Conservation (phyloP, 2,113 vertebrate species). For the Sorex araneus region DNA sequence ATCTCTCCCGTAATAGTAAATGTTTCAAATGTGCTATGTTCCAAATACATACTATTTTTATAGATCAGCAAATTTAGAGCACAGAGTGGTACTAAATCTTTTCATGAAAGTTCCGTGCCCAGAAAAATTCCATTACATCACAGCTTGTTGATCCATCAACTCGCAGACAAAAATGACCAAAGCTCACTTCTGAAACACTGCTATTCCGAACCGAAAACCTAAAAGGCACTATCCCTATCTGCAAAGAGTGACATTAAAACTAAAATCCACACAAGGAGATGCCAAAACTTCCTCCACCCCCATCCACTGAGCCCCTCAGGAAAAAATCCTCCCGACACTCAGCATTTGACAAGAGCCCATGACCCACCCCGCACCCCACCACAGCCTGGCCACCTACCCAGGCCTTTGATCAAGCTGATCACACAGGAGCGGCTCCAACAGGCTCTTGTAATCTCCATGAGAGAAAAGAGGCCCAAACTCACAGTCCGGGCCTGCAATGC, state of each 20-base stretch:
- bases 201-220: not conserved
- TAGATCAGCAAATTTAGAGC: conserved; percentile 34
- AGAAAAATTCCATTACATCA: conserved; percentile 57
- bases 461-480: conserved; percentile 79
- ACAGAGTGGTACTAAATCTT: conserved; percentile 20
- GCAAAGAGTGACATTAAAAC: not conserved
- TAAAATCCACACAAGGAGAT: not conserved
- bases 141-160: conserved; percentile 1
- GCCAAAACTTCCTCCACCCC: too few relatives aligned
- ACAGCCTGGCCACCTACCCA: conserved; percentile 93
- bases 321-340: not conserved
- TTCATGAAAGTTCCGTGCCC: conserved; percentile 30
- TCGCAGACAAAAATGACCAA: not conserved
- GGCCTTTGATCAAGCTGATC: conserved; percentile 96
- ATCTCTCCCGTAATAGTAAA: not conserved
- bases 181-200: not conserved
- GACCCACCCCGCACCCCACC: not conserved
- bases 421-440: conserved; percentile 97
- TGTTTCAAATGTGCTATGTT: not conserved
- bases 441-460: conserved; percentile 94
- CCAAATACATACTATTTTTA: conserved; percentile 50
- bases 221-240: not conserved
- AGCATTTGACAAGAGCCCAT: not conserved
- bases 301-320: not conserved
- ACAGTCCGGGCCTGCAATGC: conserved; percentile 73